Conservation (phyloP, 1,140 invertebrate species). For the Coenobita brevimanus region DNA sequence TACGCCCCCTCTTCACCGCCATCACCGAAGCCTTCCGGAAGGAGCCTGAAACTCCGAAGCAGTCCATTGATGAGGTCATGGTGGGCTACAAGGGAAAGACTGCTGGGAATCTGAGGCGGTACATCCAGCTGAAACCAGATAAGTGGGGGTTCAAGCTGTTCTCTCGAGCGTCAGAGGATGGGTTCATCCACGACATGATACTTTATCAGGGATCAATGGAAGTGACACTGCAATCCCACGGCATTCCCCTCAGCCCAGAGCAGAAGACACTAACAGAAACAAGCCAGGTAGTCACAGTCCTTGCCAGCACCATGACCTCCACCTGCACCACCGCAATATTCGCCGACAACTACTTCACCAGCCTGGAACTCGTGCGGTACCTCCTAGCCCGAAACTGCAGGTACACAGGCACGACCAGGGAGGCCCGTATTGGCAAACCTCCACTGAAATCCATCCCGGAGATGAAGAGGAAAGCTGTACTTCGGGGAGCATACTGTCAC, state of each 20-base stretch:
- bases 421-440: background rate
- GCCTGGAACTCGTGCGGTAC: constrained; percentile 2
- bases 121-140: background rate
- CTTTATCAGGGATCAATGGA: constrained; percentile 15
- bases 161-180: background rate
- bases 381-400: background rate
- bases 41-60: background rate
- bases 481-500: background rate
- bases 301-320: constrained; percentile 11
- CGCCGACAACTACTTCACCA: constrained; percentile 26
- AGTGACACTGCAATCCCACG: too few species aligned
- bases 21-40: background rate
- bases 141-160: constrained; percentile 21
- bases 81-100: constrained; percentile 3
- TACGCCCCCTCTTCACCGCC: background rate
- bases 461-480: background rate
- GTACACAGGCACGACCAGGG: constrained; percentile 9
- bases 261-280: background rate
- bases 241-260: background rate
- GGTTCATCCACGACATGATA: constrained; percentile 12
- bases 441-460: background rate
- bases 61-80: constrained; percentile 10
- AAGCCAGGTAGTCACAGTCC: background rate
- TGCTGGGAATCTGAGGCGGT: background rate
- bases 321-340: constrained; percentile 2